A percentile compares a stretch with the other conserved stretches of the same genome.
Conservation (phyloP, 2,888 invertebrate genomes). For the Macroteleia sp. region DNA sequence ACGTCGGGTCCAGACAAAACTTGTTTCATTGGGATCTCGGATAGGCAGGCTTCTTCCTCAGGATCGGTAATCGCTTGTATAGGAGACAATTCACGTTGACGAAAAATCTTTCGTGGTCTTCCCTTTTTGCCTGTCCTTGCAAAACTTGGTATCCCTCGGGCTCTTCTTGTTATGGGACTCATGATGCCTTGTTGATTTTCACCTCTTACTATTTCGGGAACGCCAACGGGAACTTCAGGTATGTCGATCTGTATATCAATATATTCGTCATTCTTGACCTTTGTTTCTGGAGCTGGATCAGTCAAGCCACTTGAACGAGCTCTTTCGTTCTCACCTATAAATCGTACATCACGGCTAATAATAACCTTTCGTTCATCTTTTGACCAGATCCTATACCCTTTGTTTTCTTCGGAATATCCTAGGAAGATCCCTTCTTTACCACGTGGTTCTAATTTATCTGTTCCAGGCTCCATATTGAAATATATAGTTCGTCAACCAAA, state of each 20-base stretch:
- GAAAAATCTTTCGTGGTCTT: background rate
- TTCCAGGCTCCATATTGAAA: background rate
- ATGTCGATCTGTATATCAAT: background rate
- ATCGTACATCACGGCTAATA: background rate
- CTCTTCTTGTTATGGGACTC: background rate
- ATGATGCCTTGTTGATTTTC: background rate
- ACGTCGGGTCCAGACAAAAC: background rate
- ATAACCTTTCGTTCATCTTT: background rate
- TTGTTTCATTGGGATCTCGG: constrained; percentile 2
- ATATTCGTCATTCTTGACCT: background rate
- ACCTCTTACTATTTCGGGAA: background rate
- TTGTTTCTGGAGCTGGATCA: background rate
- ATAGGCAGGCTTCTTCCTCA: background rate
- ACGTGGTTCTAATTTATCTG: background rate
- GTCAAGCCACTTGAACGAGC: too few relatives aligned
- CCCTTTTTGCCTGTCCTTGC: background rate
- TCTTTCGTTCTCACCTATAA: too few relatives aligned
- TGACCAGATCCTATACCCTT: background rate
- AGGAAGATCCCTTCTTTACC: too few relatives aligned
- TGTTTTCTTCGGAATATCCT: background rate
- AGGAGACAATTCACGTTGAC: background rate
- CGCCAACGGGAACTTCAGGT: background rate
- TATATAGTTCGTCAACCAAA: constrained; percentile 1
- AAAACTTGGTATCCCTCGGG: background rate
- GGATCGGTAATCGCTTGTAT: background rate